phyloP scores from a whole-genome alignment of 2,797 vertebrate genomes.

The Eleutherodactylus coqui region DNA sequence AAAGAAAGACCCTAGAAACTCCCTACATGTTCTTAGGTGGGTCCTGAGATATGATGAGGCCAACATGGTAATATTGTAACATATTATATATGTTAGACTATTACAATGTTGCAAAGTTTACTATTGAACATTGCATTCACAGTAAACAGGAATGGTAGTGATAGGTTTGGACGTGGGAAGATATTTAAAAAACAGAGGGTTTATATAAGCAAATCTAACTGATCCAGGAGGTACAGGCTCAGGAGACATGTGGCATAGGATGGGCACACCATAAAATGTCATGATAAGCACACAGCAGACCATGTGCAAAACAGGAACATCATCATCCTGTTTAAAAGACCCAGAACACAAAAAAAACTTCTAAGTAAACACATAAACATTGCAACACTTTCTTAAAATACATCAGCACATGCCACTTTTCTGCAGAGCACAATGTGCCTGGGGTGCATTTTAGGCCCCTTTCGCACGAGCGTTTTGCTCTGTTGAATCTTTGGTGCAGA shows the following conservation, averaged over 20 bases:
- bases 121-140: not conserved
- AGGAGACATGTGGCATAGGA: not conserved
- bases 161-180: not conserved
- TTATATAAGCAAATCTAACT: not conserved
- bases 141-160: not conserved
- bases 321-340: not conserved
- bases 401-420: not conserved
- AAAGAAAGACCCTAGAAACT: not conserved
- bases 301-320: not conserved
- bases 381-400: not conserved
- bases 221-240: not conserved
- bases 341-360: not conserved
- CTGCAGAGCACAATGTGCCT: not conserved
- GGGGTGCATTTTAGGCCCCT: not conserved
- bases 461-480: too few relatives aligned
- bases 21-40: not conserved
- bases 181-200: not conserved
- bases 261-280: not conserved
- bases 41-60: not conserved
- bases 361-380: not conserved
- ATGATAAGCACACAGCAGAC: not conserved
- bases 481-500: too few relatives aligned
- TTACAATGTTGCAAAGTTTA: slow-evolving; percentile 9
- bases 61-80: too few relatives aligned
- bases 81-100: not conserved